These are phyloP conservation scores for Aldrovandia affinis DNA, from an alignment of 2,797 vertebrate genomes.

Conservation along the genomic window DNA sequence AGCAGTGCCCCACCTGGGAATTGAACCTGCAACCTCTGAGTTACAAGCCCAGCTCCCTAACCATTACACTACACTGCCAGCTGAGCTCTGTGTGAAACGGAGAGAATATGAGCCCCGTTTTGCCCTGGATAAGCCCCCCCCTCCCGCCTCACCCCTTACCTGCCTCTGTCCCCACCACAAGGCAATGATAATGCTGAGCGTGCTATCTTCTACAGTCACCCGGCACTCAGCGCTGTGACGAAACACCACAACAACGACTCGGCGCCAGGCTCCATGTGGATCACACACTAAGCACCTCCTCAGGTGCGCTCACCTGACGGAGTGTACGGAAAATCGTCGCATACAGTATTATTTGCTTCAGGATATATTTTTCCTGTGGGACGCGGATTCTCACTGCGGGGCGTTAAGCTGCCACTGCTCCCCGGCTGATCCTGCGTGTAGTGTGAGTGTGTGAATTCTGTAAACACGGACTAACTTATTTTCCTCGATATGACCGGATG, in stretches of 20 bases:
- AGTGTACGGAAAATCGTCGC: background rate
- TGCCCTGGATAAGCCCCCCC: background rate
- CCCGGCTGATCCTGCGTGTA: too few species aligned
- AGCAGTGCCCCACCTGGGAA: too few species aligned
- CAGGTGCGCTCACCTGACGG: background rate
- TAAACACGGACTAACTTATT: conserved; percentile 74
- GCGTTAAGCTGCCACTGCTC: too few species aligned
- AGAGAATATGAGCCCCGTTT: background rate
- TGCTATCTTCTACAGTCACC: background rate
- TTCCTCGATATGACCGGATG: conserved; percentile 72
- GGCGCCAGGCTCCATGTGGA: background rate
- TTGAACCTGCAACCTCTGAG: too few species aligned
- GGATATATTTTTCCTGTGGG: too few species aligned
- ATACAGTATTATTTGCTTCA: background rate
- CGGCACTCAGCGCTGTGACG: background rate
- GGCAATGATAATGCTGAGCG: background rate
- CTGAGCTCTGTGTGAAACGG: background rate
- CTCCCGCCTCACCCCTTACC: background rate
- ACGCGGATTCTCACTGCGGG: too few species aligned
- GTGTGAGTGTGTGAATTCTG: conserved; percentile 62
- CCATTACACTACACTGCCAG: too few species aligned
- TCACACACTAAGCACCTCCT: background rate
- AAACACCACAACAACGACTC: background rate
- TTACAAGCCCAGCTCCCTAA: too few species aligned
- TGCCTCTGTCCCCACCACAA: background rate